A percentile compares a stretch with the other conserved stretches of the same genome.
These are phyloP conservation scores for Steromphala cineraria DNA, from an alignment of 2,888 invertebrate species.

Conservation along the genomic window DNA sequence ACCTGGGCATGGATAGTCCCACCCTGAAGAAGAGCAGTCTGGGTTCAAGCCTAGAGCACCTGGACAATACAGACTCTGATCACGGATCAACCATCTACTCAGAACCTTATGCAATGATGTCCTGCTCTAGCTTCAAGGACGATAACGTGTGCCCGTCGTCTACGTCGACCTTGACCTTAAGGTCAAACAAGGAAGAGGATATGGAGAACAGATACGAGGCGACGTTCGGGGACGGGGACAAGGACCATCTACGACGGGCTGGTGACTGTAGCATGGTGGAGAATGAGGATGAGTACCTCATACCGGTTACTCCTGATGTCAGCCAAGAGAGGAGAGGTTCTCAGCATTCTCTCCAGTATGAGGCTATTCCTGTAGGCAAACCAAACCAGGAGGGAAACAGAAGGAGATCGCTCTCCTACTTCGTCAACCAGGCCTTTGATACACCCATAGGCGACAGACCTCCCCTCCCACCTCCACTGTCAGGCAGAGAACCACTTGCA, in stretches of 20 bases:
- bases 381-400: neutral
- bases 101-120: conserved; percentile 14
- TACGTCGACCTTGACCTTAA: neutral
- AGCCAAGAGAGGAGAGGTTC: neutral
- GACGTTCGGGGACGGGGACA: conserved; percentile 11
- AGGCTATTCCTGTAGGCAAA: neutral
- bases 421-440: conserved; percentile 4
- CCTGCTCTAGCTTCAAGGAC: conserved; percentile 18
- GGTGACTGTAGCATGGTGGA: neutral
- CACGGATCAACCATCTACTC: conserved; percentile 17
- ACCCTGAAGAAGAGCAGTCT: neutral
- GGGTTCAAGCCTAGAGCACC: neutral
- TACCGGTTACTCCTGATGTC: conserved; percentile 9
- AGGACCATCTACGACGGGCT: neutral
- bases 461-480: neutral
- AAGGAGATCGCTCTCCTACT: conserved; percentile 4
- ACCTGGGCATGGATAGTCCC: conserved; percentile 7
- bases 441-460: neutral
- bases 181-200: neutral
- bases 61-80: neutral
- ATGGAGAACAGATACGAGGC: neutral
- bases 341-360: neutral
- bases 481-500: neutral
- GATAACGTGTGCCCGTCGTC: neutral
- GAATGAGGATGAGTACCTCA: conserved; percentile 16